Evolutionary conservation across 2,113 vertebrate genomes (phyloP), one percentile per base, ranked within the genome.

Genomic region (Elanus axillaris): DNA sequence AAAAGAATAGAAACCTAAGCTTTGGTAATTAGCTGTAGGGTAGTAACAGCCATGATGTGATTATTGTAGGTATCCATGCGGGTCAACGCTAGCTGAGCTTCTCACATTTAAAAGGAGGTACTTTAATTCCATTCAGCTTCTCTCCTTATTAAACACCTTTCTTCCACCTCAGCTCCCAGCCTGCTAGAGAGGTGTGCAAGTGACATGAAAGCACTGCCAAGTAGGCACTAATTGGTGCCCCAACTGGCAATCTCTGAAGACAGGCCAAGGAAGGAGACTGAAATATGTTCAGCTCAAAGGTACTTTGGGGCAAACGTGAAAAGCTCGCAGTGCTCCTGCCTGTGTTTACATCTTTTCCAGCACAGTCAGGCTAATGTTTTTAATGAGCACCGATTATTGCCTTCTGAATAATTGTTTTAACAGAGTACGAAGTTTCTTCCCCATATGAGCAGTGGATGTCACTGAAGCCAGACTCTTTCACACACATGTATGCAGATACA

Each of bases 401-500:
- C 26, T 84, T 76, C 38, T 52, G 38, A 76, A 60, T 71, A 87
- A 64, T 34, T 45, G 5, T 47, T 80, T 71, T 48, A 69, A 18
- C 10, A 71, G 36, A 40, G 6, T 26, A 80, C 4, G 6, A 60
- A 56, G 10, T 36, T 78, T 77, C 16, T 86, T 87, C 56, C n/a
- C 20, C 8, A 7, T 45, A 15, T 68, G 50, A 71, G 32, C 20
- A 42, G 20, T 42, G 17, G 10, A 18, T 93, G 22, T 64, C 32
- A 60, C 48, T 50, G 38, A 32, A 90, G 50, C 8, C 11, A 55
- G 15, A 66, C 29, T 10, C 4, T 66, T 93, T 66, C 13, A 7
- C 2, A 3, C 1, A 1, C 10, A 42, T 14, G 25, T 64, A 7
- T 42, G 13, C 3, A 0, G 20, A 16, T 43, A 14, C 1, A 0